Evolutionary conservation across 2,888 invertebrate genomes (phyloP).

Genomic region (Palloptera scutellata): DNA sequence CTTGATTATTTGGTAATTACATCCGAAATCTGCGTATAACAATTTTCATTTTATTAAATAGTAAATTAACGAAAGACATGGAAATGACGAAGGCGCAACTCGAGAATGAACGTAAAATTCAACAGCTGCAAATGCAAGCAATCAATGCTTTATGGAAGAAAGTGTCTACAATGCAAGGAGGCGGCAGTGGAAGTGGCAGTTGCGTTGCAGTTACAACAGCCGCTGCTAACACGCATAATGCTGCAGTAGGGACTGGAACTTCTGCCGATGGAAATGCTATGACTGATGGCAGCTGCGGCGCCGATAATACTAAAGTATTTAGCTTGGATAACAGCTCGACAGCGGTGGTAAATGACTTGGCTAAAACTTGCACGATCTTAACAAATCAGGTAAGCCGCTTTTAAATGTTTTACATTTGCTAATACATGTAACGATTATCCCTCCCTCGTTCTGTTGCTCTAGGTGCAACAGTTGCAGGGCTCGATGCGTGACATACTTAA

Average conservation of each 20-base stretch:
- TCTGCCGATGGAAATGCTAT: constrained; percentile 4
- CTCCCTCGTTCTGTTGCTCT: constrained; percentile 1
- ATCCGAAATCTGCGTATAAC: not conserved
- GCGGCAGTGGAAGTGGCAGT: constrained; percentile 17
- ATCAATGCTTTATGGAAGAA: constrained; percentile 91
- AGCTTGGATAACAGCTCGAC: constrained; percentile 69
- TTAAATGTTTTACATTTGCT: too few species aligned
- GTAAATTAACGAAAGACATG: constrained; percentile 84
- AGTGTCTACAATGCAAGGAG: constrained; percentile 72
- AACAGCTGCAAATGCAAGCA: constrained; percentile 88
- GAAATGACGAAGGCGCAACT: constrained; percentile 84
- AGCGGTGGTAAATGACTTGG: constrained; percentile 72
- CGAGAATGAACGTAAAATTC: constrained; percentile 84
- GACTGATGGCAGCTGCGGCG: not conserved
- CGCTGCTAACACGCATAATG: constrained; percentile 39
- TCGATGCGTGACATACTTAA: constrained; percentile 81
- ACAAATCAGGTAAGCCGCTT: constrained; percentile 72
- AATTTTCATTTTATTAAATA: constrained; percentile 54
- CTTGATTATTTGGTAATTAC: not conserved
- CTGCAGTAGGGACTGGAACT: constrained; percentile 45
- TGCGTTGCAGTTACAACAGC: constrained; percentile 46
- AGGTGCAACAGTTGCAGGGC: constrained; percentile 81
- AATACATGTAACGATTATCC: too few species aligned
- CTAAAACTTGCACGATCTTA: constrained; percentile 77
- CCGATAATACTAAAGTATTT: constrained; percentile 39